phyloP scores from a whole-genome alignment of 2,113 vertebrate species.

The Periophthalmodon schlosseri region DNA sequence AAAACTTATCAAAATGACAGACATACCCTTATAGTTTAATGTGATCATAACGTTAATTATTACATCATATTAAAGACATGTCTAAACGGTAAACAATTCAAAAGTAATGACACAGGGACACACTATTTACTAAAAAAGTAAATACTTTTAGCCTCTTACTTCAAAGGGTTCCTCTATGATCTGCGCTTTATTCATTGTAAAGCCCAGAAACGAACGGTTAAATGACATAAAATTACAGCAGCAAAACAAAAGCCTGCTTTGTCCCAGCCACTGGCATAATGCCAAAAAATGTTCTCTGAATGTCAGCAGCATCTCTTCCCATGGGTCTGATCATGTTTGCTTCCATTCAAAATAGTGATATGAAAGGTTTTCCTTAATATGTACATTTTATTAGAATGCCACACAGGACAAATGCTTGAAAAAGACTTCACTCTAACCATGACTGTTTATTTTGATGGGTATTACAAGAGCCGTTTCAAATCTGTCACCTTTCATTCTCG shows the following conservation, averaged over 20 bases:
- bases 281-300: background rate
- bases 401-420: too few species aligned
- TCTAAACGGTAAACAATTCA: background rate
- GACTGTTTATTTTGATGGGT: background rate
- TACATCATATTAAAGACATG: too few species aligned
- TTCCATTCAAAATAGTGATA: background rate
- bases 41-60: too few species aligned
- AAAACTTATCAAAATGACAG: too few species aligned
- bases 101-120: background rate
- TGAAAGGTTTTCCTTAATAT: background rate
- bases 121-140: background rate
- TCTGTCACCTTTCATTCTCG: background rate
- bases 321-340: background rate
- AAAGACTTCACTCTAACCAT: too few species aligned
- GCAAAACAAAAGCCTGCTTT: too few species aligned
- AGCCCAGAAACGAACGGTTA: background rate
- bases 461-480: background rate
- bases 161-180: background rate
- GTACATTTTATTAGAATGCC: too few species aligned
- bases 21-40: too few species aligned
- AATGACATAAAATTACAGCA: too few species aligned
- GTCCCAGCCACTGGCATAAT: background rate
- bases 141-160: background rate
- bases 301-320: background rate
- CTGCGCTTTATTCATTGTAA: background rate